These are phyloP conservation scores for Neoascia interrupta DNA, from an alignment of 2,888 invertebrate species.

Conservation along the genomic window DNA sequence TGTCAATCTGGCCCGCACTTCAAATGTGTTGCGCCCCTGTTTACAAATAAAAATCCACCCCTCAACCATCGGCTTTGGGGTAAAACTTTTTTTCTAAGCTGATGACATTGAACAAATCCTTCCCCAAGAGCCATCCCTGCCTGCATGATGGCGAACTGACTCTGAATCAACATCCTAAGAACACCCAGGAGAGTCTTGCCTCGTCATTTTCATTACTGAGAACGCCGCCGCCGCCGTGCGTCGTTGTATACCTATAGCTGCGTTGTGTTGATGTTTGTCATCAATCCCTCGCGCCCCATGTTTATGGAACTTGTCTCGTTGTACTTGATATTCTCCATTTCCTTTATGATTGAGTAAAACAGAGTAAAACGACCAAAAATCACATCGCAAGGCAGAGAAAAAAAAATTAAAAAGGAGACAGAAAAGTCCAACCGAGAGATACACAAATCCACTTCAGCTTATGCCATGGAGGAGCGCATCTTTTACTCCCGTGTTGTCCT, in stretches of 20 bases:
- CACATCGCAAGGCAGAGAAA: slow-evolving; percentile 7
- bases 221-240: no score
- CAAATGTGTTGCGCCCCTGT: neutral
- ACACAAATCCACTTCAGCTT: slow-evolving; percentile 55
- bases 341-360: slow-evolving; percentile 62
- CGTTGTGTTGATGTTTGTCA: slow-evolving; percentile 29
- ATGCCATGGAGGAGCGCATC: slow-evolving; percentile 35
- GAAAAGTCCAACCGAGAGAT: slow-evolving; percentile 34
- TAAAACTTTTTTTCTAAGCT: slow-evolving; percentile 10
- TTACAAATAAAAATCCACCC: neutral
- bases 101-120: slow-evolving; percentile 25
- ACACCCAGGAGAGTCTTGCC: slow-evolving; percentile 53
- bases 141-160: neutral
- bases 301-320: slow-evolving; percentile 37
- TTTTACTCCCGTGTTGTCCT: slow-evolving; percentile 10
- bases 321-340: slow-evolving; percentile 67
- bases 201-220: slow-evolving; percentile 54
- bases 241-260: slow-evolving; percentile 42
- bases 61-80: neutral
- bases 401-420: neutral
- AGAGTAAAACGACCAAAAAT: slow-evolving; percentile 52
- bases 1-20: no score
- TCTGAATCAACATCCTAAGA: slow-evolving; percentile 41
- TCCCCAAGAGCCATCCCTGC: slow-evolving; percentile 11
- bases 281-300: neutral